A percentile compares a stretch with the other conserved stretches of the same genome.
These are phyloP conservation scores for Ispidina picta DNA, from an alignment of 2,797 vertebrate genomes.

Conservation along the genomic window DNA sequence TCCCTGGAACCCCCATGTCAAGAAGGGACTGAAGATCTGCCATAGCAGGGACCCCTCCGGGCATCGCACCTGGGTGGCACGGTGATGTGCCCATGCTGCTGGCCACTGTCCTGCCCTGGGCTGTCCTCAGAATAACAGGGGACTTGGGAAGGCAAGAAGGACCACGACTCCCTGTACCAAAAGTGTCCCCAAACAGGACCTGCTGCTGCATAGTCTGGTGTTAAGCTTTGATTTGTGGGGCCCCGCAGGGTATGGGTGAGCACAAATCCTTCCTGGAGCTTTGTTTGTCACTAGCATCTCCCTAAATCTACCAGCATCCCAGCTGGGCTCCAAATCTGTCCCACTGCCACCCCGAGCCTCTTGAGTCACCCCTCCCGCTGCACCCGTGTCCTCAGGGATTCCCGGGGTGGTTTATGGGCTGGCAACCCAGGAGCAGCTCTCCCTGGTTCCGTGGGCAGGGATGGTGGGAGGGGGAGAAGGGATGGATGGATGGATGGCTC, in stretches of 20 bases:
- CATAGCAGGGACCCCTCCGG: background rate
- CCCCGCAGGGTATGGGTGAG: background rate
- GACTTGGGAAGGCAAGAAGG: background rate
- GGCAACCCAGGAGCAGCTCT: background rate
- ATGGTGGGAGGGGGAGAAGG: background rate
- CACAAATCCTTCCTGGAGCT: background rate
- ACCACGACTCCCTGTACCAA: background rate
- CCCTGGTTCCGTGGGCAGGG: background rate
- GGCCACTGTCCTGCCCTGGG: background rate
- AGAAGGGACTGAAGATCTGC: background rate
- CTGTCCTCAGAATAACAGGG: background rate
- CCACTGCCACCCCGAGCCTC: fast-evolving
- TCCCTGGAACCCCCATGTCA: fast-evolving
- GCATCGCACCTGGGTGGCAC: fast-evolving
- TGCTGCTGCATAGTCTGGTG: background rate
- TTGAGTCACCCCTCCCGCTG: fast-evolving
- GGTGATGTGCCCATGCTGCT: fast-evolving
- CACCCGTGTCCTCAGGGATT: background rate
- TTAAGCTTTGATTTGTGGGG: background rate
- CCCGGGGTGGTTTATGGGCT: background rate
- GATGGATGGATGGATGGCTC: background rate
- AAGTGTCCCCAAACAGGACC: background rate
- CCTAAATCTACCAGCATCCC: background rate
- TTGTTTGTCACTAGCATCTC: fast-evolving
- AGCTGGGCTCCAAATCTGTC: background rate